These are phyloP conservation scores for Eubasilissa splendida DNA, from an alignment of 2,888 invertebrate genomes.

Conservation along the genomic window DNA sequence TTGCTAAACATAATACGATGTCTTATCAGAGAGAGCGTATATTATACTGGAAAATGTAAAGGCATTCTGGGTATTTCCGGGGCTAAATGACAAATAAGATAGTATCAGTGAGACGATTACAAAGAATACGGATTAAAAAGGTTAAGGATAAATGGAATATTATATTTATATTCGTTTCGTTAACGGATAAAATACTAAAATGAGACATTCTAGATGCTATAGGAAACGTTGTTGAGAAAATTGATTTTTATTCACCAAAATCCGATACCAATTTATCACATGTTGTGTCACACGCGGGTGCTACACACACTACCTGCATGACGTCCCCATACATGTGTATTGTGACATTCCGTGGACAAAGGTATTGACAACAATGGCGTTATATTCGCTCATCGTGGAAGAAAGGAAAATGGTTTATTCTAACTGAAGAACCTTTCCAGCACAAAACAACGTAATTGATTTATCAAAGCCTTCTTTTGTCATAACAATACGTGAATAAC, in stretches of 20 bases:
- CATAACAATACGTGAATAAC: slow-evolving; percentile 29
- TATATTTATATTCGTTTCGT: no score
- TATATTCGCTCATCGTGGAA: slow-evolving; percentile 31
- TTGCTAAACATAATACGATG: no score
- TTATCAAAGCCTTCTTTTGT: slow-evolving; percentile 48
- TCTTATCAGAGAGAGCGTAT: no score
- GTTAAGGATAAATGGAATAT: no score
- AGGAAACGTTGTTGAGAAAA: slow-evolving; percentile 36
- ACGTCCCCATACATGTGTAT: slow-evolving; percentile 34
- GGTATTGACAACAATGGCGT: slow-evolving; percentile 40
- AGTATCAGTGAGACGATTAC: no score
- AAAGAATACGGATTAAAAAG: no score
- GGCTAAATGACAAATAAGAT: no score
- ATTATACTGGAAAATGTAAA: no score
- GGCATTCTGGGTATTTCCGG: no score
- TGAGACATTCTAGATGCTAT: slow-evolving; percentile 27
- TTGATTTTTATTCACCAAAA: slow-evolving; percentile 48
- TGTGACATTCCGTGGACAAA: slow-evolving; percentile 50
- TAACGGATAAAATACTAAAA: slow-evolving; percentile 2
- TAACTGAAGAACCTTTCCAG: slow-evolving; percentile 37
- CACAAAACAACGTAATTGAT: slow-evolving; percentile 48
- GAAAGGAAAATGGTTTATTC: slow-evolving; percentile 50
- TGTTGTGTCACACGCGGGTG: slow-evolving; percentile 38
- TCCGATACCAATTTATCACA: slow-evolving; percentile 49
- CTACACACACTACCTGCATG: slow-evolving; percentile 6